A percentile compares a stretch with the other conserved stretches of the same genome.
phyloP scores from a whole-genome alignment of 2,113 vertebrate species.

The Prinia subflava region DNA sequence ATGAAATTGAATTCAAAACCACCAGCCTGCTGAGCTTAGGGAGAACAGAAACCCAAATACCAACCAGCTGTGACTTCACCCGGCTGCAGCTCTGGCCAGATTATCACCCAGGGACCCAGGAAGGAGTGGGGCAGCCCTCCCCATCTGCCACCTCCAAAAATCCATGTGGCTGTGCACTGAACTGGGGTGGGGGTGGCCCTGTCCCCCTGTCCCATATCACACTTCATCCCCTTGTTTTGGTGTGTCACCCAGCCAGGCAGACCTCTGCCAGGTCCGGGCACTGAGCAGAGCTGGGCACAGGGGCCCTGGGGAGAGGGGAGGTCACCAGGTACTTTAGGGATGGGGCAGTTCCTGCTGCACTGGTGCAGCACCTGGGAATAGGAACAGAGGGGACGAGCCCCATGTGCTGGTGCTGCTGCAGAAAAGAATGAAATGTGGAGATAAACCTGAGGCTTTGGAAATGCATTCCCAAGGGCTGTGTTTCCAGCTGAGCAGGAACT shows the following conservation, averaged over 20 bases:
- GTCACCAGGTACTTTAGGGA: background rate
- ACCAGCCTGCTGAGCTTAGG: background rate
- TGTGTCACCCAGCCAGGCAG: background rate
- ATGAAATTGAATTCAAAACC: background rate
- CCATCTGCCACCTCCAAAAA: background rate
- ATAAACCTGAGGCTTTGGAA: background rate
- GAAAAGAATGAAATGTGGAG: background rate
- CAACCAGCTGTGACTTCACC: background rate
- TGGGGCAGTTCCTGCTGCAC: background rate
- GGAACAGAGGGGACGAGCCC: background rate
- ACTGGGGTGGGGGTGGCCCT: background rate
- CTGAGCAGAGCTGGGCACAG: background rate
- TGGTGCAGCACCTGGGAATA: background rate
- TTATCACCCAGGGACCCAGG: background rate
- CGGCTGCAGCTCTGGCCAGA: background rate
- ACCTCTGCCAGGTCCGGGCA: background rate
- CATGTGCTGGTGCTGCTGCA: background rate
- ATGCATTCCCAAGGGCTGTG: background rate
- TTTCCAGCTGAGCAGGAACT: rapidly evolving
- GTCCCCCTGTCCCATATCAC: rapidly evolving
- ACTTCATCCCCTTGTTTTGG: background rate
- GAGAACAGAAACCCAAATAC: background rate
- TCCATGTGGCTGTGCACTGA: background rate
- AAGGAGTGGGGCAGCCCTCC: background rate
- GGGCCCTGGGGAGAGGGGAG: background rate